phyloP scores from a whole-genome alignment of 2,888 invertebrate genomes.

The Chymomyza amoena region DNA sequence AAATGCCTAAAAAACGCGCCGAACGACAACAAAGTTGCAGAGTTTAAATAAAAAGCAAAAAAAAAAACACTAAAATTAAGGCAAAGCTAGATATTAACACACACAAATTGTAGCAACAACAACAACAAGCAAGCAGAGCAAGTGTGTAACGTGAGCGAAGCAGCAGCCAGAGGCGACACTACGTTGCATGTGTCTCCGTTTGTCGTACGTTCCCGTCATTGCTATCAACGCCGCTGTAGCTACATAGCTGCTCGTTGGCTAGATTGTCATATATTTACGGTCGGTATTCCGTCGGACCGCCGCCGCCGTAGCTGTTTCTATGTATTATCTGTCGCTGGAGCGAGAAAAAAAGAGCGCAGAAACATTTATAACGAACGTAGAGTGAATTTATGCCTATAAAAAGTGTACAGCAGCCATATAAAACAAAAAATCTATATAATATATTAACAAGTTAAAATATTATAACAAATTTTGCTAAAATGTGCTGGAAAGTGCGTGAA shows the following conservation, averaged over 20 bases:
- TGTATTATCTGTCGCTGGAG: not conserved
- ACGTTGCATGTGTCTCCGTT: slow-evolving; percentile 5
- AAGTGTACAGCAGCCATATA: slow-evolving; percentile 36
- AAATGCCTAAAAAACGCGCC: slow-evolving; percentile 47
- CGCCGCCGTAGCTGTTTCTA: not conserved
- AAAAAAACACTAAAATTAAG: slow-evolving; percentile 28
- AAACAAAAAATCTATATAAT: slow-evolving; percentile 17
- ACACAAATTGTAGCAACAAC: slow-evolving; percentile 16
- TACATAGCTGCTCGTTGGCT: not conserved
- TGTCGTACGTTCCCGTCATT: slow-evolving; percentile 1
- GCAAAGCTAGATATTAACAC: slow-evolving; percentile 14
- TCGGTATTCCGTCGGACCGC: not conserved
- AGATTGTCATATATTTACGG: not conserved
- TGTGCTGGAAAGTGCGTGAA: slow-evolving; percentile 20
- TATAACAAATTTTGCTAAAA: slow-evolving; percentile 16
- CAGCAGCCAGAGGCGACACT: slow-evolving; percentile 7
- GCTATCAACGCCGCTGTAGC: not conserved
- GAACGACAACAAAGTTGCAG: slow-evolving; percentile 45
- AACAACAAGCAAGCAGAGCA: slow-evolving; percentile 11
- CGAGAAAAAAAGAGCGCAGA: slow-evolving; percentile 13
- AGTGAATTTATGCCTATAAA: not conserved
- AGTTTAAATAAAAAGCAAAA: slow-evolving; percentile 35
- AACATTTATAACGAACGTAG: slow-evolving; percentile 27
- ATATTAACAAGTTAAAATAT: slow-evolving; percentile 13
- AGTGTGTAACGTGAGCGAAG: slow-evolving; percentile 32